Evolutionary conservation across 2,797 vertebrate species (phyloP).

Genomic region (Coregonus sp.): DNA sequence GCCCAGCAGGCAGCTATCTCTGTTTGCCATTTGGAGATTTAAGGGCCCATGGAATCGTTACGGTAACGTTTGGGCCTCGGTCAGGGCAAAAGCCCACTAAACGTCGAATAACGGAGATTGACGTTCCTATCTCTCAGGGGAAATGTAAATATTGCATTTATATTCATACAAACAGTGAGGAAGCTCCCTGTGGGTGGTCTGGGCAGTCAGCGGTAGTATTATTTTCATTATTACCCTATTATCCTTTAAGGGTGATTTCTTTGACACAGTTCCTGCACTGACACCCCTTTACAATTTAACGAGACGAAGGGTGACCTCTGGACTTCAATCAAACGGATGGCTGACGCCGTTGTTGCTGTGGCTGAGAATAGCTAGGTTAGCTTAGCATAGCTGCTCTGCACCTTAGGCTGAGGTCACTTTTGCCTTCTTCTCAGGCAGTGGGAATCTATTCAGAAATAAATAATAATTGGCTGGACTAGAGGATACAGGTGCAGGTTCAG

Average conservation of each 20-base stretch:
- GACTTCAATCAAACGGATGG: constrained; percentile 62
- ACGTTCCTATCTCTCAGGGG: constrained; percentile 39
- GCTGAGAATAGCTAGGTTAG: constrained; percentile 56
- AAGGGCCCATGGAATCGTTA: background rate
- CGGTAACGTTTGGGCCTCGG: background rate
- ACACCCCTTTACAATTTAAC: constrained; percentile 40
- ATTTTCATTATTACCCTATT: constrained; percentile 54
- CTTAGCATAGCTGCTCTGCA: background rate
- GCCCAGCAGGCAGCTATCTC: background rate
- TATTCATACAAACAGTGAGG: constrained; percentile 55
- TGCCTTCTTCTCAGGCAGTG: constrained; percentile 24
- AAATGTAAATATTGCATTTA: constrained; percentile 70
- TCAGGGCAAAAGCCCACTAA: background rate
- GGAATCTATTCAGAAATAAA: constrained; percentile 18
- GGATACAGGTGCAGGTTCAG: constrained; percentile 59
- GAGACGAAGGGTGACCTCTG: constrained; percentile 59
- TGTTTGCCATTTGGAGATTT: background rate
- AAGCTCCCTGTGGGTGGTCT: constrained; percentile 53
- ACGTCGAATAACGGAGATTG: background rate
- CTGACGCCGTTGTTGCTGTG: constrained; percentile 53
- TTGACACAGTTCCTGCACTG: constrained; percentile 44
- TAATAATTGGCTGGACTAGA: constrained; percentile 61
- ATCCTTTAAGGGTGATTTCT: constrained; percentile 72
- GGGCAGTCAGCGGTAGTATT: constrained; percentile 55
- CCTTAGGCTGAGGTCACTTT: constrained; percentile 40